Conservation (phyloP, 1,140 invertebrate genomes). For the Caenorhabditis briggsae region DNA sequence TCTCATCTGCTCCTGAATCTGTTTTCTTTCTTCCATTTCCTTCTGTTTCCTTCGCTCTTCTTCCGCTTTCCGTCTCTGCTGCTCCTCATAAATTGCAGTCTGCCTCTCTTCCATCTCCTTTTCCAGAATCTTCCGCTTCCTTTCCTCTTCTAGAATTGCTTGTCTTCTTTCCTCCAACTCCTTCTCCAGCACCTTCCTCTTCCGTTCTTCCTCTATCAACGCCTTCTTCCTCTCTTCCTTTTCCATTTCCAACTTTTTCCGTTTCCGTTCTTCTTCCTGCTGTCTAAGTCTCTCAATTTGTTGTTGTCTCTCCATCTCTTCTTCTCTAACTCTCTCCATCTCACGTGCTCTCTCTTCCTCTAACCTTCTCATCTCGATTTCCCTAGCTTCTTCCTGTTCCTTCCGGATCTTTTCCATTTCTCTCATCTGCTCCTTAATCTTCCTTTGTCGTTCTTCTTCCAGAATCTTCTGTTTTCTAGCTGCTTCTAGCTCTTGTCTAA, state of each 20-base stretch:
- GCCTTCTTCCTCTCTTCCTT: slow-evolving; percentile 19
- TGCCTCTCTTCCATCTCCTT: slow-evolving; percentile 30
- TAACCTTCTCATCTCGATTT: slow-evolving; percentile 67
- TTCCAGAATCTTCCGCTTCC: slow-evolving; percentile 29
- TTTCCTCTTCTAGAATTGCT: background rate
- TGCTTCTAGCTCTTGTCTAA: slow-evolving; percentile 47
- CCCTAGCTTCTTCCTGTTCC: slow-evolving; percentile 51
- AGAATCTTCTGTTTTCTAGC: slow-evolving; percentile 58
- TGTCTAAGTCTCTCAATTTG: slow-evolving; percentile 80
- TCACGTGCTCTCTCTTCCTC: slow-evolving; percentile 76
- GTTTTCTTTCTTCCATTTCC: background rate
- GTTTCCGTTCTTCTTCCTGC: slow-evolving; percentile 44
- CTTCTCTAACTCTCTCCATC: slow-evolving; percentile 73
- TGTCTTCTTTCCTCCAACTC: slow-evolving; percentile 6
- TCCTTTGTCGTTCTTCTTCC: slow-evolving; percentile 48
- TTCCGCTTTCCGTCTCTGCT: background rate
- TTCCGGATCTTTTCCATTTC: slow-evolving; percentile 35
- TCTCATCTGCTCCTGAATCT: slow-evolving; percentile 15
- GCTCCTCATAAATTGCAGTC: slow-evolving; percentile 21
- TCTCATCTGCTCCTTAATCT: slow-evolving; percentile 42
- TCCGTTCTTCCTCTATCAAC: slow-evolving; percentile 5
- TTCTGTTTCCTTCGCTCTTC: background rate
- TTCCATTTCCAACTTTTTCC: slow-evolving; percentile 21
- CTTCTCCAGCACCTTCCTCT: slow-evolving; percentile 29
- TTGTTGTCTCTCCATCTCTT: slow-evolving; percentile 82